phyloP scores from a whole-genome alignment of 2,113 vertebrate genomes.

The Lethenteron camtschaticum region DNA sequence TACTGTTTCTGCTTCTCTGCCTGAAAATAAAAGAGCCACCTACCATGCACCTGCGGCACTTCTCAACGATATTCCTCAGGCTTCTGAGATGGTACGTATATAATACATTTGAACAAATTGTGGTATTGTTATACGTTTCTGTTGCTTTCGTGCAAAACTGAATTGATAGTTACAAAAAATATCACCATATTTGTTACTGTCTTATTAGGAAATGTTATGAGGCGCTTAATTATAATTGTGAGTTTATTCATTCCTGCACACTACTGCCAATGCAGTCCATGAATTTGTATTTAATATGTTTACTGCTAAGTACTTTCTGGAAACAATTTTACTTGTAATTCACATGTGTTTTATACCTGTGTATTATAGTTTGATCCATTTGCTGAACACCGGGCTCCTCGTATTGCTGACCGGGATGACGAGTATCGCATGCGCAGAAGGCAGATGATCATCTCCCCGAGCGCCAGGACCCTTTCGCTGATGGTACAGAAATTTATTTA shows the following conservation, averaged over 20 bases:
- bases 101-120: neutral
- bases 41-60: slow-evolving; percentile 89
- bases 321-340: no score
- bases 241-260: no score
- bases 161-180: no score
- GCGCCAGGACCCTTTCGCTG: slow-evolving; percentile 94
- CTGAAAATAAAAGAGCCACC: slow-evolving; percentile 87
- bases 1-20: slow-evolving; percentile 62
- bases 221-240: no score
- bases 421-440: slow-evolving; percentile 83
- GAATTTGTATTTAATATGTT: no score
- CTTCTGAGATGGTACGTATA: slow-evolving; percentile 56
- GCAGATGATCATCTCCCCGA: slow-evolving; percentile 98
- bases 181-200: no score
- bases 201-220: no score
- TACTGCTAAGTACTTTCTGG: no score
- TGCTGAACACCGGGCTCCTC: slow-evolving; percentile 73
- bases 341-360: neutral
- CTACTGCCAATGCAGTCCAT: no score
- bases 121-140: no score
- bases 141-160: no score
- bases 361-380: slow-evolving; percentile 76
- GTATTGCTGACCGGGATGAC: slow-evolving; percentile 88
- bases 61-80: slow-evolving; percentile 89
- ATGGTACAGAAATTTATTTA: slow-evolving; percentile 53